Base-by-base conservation (phyloP, 2,888 invertebrate genomes). In the Drosophila pseudotakahashii region DNA sequence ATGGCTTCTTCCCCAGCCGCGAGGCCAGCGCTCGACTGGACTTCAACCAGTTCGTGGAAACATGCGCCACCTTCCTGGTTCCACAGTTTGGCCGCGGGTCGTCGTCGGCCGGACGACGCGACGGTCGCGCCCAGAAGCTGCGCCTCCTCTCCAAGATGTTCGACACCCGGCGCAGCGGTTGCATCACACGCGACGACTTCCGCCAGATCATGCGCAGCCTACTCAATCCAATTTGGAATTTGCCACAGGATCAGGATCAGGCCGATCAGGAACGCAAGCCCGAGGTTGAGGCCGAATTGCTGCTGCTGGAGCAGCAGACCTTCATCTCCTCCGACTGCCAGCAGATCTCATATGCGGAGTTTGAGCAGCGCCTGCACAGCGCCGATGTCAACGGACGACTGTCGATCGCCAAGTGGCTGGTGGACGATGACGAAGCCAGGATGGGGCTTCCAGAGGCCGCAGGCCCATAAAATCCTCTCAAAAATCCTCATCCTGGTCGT, bases 371-470 rank as follows among this genome's bases (percentile, higher is more conserved):
- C 0, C 57, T 79, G 2, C 6, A 7, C 10, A 50, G 52, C 1
- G 63, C 59, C 23, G 50, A 73, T 55, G 19, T 85, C 10, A 52
- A 52, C 0, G 47, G 39, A 1, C 50, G 48, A 3, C 64, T 81
- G 34, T 39, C 60, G 3, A 42, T 85, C 2, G 9, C 23, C 61
- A 81, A 84, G 48, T 85, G 81, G 85, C 50, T 78, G 14, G 50
- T 42, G 3, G 26, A 47, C 23, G 9, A 36, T 0, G 19, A 26
- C 0, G 45, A 41, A 3, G 23, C 30, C 14, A 11, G 9, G 30
- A 23, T 16, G 26, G 42, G 10, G 7, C 26, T n/a, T n/a, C 9
- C 26, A 5, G 23, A 19, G 11, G 42, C 9, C 19, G 13, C 6
- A 11, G 19, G 19, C 19, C 11, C 42, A 1, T 42, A 19, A 19